Conservation (phyloP, 1,140 invertebrate species). For the Homalodisca vitripennis region DNA sequence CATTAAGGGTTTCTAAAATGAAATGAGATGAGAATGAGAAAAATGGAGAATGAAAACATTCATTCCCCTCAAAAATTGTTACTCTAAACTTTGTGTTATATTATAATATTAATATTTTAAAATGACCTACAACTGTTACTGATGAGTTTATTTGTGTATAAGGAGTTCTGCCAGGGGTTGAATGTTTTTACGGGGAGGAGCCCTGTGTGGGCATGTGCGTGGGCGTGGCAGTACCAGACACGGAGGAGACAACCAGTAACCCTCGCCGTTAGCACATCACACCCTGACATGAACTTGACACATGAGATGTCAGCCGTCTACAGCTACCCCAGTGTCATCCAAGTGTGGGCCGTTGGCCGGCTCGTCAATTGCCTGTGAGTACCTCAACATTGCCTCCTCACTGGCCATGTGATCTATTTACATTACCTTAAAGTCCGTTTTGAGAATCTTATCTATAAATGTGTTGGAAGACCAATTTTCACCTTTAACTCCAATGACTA, state of each 20-base stretch:
- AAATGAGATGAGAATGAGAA: too few relatives aligned
- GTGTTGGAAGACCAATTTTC: neutral
- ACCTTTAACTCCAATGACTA: too few relatives aligned
- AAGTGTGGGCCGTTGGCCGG: slow-evolving; percentile 58
- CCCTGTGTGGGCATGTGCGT: slow-evolving; percentile 57
- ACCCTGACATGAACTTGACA: slow-evolving; percentile 49
- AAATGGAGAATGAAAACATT: too few relatives aligned
- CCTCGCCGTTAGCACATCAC: slow-evolving; percentile 56
- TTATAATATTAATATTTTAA: too few relatives aligned
- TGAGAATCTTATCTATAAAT: neutral
- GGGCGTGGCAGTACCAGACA: slow-evolving; percentile 52
- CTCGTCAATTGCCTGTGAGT: slow-evolving; percentile 48
- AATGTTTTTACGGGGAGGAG: slow-evolving; percentile 60
- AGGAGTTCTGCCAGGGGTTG: too few relatives aligned
- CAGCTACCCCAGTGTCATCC: slow-evolving; percentile 52
- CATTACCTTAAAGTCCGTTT: neutral
- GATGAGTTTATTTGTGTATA: too few relatives aligned
- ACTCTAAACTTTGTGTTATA: too few relatives aligned
- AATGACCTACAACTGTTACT: too few relatives aligned
- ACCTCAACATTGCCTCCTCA: too few relatives aligned
- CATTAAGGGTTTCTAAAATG: too few relatives aligned
- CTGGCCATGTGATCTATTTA: slow-evolving; percentile 7
- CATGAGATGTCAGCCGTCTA: slow-evolving; percentile 48
- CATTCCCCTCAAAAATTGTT: too few relatives aligned
- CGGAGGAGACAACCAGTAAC: slow-evolving; percentile 44